Percentiles rank a stretch among this genome's conserved stretches.
Conservation (phyloP, 2,888 invertebrate species). For the Tillus elongatus region DNA sequence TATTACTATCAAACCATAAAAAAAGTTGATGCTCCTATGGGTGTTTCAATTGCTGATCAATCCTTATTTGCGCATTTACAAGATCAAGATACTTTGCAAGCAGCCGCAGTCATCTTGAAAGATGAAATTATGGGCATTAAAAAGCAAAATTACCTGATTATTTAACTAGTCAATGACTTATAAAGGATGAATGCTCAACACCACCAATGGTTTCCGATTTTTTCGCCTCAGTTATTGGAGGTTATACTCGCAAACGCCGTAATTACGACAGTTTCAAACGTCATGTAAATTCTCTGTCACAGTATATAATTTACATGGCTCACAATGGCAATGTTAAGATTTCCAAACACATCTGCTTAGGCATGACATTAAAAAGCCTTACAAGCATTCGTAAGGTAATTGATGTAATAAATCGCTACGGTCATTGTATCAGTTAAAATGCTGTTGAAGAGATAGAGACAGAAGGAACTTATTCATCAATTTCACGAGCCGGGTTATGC, state of each 20-base stretch:
- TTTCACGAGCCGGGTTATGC: conserved; percentile 16
- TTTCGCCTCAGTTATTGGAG: conserved; percentile 9
- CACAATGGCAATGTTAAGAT: conserved; percentile 1
- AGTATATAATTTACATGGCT: neutral
- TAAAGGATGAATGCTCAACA: conserved; percentile 14
- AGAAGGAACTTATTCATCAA: conserved; percentile 21
- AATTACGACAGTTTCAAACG: too few species aligned
- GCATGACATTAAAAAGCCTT: conserved; percentile 4
- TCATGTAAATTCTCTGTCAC: too few species aligned
- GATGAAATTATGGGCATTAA: too few species aligned
- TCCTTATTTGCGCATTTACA: conserved; percentile 16
- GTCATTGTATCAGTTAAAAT: conserved; percentile 26
- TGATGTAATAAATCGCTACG: conserved; percentile 26
- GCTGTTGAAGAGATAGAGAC: conserved; percentile 28
- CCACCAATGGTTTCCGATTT: conserved; percentile 13
- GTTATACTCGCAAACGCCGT: conserved; percentile 11
- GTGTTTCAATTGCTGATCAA: conserved; percentile 12
- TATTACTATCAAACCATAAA: conserved; percentile 11
- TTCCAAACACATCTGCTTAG: conserved; percentile 5
- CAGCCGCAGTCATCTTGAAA: conserved; percentile 9
- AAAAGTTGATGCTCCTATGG: conserved; percentile 15
- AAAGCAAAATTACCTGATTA: conserved; percentile 15
- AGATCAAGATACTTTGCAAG: too few species aligned
- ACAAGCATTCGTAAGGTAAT: neutral
- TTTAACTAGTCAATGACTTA: conserved; percentile 13